Percentiles rank a stretch among this genome's conserved stretches.
Evolutionary conservation across 1,140 invertebrate genomes (phyloP).

Genomic region (Lerema accius): DNA sequence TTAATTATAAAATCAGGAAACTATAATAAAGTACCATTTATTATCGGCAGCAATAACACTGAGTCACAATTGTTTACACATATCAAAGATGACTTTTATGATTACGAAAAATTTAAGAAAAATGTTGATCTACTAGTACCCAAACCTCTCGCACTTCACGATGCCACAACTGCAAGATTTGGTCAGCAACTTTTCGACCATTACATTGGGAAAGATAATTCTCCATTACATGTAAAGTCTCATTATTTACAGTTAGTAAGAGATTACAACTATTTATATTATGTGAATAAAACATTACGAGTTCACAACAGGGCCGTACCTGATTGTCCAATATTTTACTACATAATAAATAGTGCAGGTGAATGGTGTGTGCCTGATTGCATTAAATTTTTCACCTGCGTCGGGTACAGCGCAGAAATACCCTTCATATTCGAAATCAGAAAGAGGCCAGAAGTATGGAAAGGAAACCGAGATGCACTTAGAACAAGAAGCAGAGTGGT

Average conservation of each 20-base stretch:
- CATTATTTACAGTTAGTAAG: conserved; percentile 67
- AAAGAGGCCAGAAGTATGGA: conserved; percentile 42
- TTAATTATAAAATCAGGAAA: conserved; percentile 66
- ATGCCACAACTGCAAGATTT: conserved; percentile 49
- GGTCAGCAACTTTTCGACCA: conserved; percentile 62
- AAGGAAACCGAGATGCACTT: conserved; percentile 64
- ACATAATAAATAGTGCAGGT: conserved; percentile 63
- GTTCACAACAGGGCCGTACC: conserved; percentile 53
- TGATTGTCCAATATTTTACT: conserved; percentile 66
- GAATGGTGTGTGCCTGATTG: conserved; percentile 62
- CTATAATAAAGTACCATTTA: conserved; percentile 70
- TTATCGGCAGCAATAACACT: conserved; percentile 68
- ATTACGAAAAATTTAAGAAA: conserved; percentile 63
- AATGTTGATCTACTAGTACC: conserved; percentile 58
- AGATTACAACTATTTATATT: conserved; percentile 69
- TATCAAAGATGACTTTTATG: conserved; percentile 53
- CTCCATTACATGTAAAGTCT: conserved; percentile 44
- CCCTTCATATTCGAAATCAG: conserved; percentile 62
- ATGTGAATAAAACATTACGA: conserved; percentile 64
- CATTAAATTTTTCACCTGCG: conserved; percentile 52
- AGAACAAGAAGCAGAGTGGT: conserved; percentile 58
- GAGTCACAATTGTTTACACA: conserved; percentile 56
- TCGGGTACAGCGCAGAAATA: conserved; percentile 59
- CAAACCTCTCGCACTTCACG: conserved; percentile 48
- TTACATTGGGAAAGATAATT: conserved; percentile 48